These are phyloP conservation scores for Nephrotoma guestfalica DNA, from an alignment of 2,888 invertebrate genomes.

Conservation along the genomic window DNA sequence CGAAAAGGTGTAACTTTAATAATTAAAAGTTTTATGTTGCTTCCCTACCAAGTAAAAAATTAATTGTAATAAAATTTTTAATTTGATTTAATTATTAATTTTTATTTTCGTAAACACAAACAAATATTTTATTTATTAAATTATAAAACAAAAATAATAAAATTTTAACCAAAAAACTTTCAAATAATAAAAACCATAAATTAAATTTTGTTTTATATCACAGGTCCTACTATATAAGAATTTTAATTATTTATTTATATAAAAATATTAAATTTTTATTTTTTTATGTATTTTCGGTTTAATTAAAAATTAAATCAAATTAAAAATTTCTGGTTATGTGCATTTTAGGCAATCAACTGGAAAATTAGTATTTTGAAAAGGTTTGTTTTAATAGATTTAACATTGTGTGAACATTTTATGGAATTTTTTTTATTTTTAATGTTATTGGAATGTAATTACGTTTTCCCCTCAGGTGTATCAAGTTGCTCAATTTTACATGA, in stretches of 20 bases:
- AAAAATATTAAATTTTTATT: neutral
- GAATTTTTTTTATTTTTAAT: no score
- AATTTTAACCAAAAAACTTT: neutral
- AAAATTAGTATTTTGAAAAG: neutral
- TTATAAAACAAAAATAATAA: neutral
- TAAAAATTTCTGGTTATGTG: neutral
- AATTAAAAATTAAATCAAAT: neutral
- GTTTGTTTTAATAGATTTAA: no score
- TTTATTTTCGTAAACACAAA: neutral
- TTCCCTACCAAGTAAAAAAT: neutral
- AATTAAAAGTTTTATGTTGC: neutral
- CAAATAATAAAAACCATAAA: neutral
- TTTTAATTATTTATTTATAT: neutral
- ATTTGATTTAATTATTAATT: neutral
- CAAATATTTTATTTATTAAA: neutral
- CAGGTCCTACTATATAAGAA: constrained; percentile 4
- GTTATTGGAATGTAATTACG: neutral
- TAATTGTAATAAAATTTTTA: neutral
- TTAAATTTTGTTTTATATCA: neutral
- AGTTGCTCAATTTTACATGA: no score
- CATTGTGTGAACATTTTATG: no score
- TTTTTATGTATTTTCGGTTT: neutral
- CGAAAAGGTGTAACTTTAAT: neutral
- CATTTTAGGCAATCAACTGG: neutral
- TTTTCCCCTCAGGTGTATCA: neutral